Base-by-base conservation (phyloP, 2,888 invertebrate species). In the Isotomurus palustris region DNA sequence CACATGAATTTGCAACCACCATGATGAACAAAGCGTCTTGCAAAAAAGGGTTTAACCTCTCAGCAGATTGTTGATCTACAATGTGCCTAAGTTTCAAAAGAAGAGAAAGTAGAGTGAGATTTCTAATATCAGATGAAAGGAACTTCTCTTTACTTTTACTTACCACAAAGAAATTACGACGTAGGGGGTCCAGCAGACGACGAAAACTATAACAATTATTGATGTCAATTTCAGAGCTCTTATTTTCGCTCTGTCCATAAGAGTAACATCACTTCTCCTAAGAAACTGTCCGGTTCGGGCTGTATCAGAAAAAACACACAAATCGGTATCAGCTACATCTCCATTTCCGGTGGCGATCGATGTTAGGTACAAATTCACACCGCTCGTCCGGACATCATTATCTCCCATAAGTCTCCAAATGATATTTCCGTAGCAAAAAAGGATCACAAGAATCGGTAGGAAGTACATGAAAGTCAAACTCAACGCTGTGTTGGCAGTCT, bases 1-100 rank as follows among this genome's bases (percentile, higher is more conserved):
- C 84, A 74, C 87, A 87, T 32, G 87, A 86, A 74, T 88, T 88
- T 45, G 86, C 85, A 1, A 87, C 87, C 0, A 87, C 87, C 82
- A 87, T 87, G 73, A 87, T 80, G 75, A 87, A 87, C 68, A 87
- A 80, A 19, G 82, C 78, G 69, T 86, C 84, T 72, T 86, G 86
- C 2, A 87, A 74, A 68, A 81, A 79, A 2, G 78, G 75, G 57
- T 86, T 83, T 0, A 88, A 79, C 59, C 80, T 78, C 57, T 78
- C 73, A 0, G 87, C 87, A 56, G 85, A 83, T 43, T 81, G 76
- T 1, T 84, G 79, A 73, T 83, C 84, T 61, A 86, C 75, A 80
- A 84, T 84, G 74, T 85, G 85, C 85, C 85, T 85, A 38, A 21
- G n/a, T n/a, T n/a, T n/a, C n/a, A n/a, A n/a, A n/a, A n/a, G n/a